Conservation (phyloP, 2,113 vertebrate species). For the Nesoenas mayeri region DNA sequence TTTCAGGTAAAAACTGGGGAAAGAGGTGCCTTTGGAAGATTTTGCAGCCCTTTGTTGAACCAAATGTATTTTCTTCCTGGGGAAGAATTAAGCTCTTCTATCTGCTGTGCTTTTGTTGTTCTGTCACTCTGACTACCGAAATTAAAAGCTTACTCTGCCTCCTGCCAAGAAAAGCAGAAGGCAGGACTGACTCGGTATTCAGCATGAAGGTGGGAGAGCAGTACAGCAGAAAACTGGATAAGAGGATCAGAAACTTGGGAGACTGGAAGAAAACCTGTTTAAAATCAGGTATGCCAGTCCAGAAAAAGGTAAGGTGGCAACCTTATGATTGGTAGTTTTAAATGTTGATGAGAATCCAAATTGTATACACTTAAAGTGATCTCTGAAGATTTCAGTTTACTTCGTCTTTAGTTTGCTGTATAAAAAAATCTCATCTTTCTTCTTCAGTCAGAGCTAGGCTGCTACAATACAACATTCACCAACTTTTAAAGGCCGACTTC, state of each 20-base stretch:
- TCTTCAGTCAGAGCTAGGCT: constrained; percentile 65
- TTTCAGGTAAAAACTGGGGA: constrained; percentile 54
- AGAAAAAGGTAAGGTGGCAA: constrained; percentile 75
- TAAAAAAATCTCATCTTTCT: constrained; percentile 52
- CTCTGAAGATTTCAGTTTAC: constrained; percentile 72
- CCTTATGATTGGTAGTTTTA: constrained; percentile 78
- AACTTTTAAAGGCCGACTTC: constrained; percentile 39
- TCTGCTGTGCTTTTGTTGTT: constrained; percentile 61
- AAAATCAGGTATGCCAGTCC: constrained; percentile 54
- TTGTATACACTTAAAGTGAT: constrained; percentile 64
- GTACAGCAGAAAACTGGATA: constrained; percentile 27
- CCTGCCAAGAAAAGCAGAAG: constrained; percentile 42
- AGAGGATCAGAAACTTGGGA: constrained; percentile 33
- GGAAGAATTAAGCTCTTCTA: constrained; percentile 57
- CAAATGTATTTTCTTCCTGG: constrained; percentile 61
- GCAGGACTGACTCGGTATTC: constrained; percentile 23
- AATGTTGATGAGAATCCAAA: constrained; percentile 68
- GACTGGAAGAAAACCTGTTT: constrained; percentile 42
- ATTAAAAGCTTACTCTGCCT: constrained; percentile 46
- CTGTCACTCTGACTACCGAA: constrained; percentile 50
- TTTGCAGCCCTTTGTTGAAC: constrained; percentile 51
- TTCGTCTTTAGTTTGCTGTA: constrained; percentile 72
- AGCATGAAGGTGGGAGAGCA: constrained; percentile 12
- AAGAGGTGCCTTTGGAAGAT: constrained; percentile 52
- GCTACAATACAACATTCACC: background rate